phyloP scores from a whole-genome alignment of 1,140 invertebrate genomes.

The Chironomus striatipennis region DNA sequence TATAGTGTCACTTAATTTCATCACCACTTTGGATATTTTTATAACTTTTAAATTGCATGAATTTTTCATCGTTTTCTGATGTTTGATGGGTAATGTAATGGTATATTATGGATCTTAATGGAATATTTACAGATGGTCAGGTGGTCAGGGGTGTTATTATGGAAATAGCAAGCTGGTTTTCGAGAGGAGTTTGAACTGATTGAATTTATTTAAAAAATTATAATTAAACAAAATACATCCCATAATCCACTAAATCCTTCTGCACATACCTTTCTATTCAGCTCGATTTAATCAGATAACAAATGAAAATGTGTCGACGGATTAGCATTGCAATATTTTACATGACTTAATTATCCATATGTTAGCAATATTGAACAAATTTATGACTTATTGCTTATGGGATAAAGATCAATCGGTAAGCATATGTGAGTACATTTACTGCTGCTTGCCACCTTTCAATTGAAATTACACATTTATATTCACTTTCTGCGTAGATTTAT shows the following conservation, averaged over 20 bases:
- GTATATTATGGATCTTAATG: no score
- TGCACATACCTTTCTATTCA: no score
- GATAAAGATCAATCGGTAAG: neutral
- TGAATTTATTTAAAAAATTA: no score
- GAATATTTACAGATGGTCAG: no score
- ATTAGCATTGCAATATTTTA: neutral
- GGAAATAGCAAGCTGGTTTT: no score
- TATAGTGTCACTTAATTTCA: conserved; percentile 15
- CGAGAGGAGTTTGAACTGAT: no score
- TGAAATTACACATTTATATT: neutral
- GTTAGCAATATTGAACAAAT: neutral
- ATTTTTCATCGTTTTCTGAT: no score
- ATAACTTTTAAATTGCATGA: neutral
- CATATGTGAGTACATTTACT: neutral
- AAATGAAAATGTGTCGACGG: neutral
- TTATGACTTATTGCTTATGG: conserved; percentile 22
- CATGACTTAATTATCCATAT: conserved; percentile 21
- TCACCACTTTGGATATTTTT: neutral
- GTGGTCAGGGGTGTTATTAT: no score
- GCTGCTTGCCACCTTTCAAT: neutral
- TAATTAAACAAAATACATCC: no score
- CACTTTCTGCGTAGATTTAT: neutral
- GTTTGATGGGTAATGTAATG: no score
- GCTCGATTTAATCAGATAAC: neutral
- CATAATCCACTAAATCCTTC: no score